A percentile compares a stretch with the other conserved stretches of the same genome.
These are phyloP conservation scores for Helleia helle DNA, from an alignment of 2,888 invertebrate genomes.

Conservation along the genomic window DNA sequence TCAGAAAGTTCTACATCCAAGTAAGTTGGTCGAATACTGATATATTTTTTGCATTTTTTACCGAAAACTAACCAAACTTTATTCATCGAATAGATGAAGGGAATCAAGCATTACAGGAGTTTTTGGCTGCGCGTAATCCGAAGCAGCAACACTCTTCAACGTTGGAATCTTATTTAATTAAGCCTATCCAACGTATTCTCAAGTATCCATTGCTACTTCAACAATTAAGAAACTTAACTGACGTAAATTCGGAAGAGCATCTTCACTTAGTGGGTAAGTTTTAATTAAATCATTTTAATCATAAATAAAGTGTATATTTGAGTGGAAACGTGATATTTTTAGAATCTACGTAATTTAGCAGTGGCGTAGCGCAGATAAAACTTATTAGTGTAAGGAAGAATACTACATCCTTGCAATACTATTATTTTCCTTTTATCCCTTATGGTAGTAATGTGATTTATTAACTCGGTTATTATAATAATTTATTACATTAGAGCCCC, in stretches of 20 bases:
- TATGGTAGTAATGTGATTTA: constrained; percentile 4
- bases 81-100: constrained; percentile 82
- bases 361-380: background rate
- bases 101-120: constrained; percentile 96
- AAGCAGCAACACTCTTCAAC: constrained; percentile 98
- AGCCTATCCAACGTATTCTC: constrained; percentile 98
- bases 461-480: constrained; percentile 6
- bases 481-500: constrained; percentile 3
- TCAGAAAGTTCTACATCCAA: constrained; percentile 97
- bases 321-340: background rate
- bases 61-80: constrained; percentile 8
- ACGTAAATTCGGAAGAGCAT: constrained; percentile 94
- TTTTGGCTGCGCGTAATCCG: constrained; percentile 94
- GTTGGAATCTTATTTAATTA: constrained; percentile 97
- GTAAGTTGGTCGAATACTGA: constrained; percentile 75
- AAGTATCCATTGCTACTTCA: constrained; percentile 96
- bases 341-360: background rate
- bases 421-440: constrained; percentile 3
- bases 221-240: constrained; percentile 94
- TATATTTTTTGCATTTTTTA: constrained; percentile 15
- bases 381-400: no score
- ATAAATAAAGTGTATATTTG: background rate
- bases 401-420: background rate
- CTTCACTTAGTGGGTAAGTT: constrained; percentile 89
- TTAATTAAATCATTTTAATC: constrained; percentile 3